Evolutionary conservation across 2,888 invertebrate species (phyloP).

Genomic region (Monopis laevigella): DNA sequence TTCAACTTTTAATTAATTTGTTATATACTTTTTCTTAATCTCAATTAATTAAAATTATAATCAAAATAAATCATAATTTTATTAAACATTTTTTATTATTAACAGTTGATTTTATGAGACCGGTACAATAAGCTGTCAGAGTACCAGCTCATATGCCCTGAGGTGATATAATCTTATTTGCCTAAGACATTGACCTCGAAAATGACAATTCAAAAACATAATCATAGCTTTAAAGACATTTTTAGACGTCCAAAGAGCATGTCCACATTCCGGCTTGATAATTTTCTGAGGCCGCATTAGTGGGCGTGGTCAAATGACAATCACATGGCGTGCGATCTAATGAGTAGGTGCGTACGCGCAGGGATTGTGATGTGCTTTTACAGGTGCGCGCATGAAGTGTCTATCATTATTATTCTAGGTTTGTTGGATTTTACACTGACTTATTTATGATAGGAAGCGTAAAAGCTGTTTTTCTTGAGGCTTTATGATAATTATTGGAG

Average conservation of each 20-base stretch:
- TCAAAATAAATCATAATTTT: too few relatives aligned
- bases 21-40: too few relatives aligned
- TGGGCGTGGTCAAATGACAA: slow-evolving; percentile 60
- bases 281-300: not conserved
- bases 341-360: slow-evolving; percentile 60
- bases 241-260: slow-evolving; percentile 1
- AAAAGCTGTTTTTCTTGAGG: too few relatives aligned
- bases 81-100: too few relatives aligned
- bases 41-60: too few relatives aligned
- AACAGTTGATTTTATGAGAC: too few relatives aligned
- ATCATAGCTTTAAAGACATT: slow-evolving; percentile 5
- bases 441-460: slow-evolving; percentile 1
- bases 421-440: too few relatives aligned
- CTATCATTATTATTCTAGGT: not conserved
- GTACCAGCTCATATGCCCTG: too few relatives aligned
- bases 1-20: too few relatives aligned
- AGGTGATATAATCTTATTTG: slow-evolving; percentile 1
- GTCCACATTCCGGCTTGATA: slow-evolving; percentile 6
- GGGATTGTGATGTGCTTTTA: slow-evolving; percentile 20
- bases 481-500: too few relatives aligned
- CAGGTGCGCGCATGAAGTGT: slow-evolving; percentile 1
- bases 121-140: too few relatives aligned
- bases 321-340: slow-evolving; percentile 54
- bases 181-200: slow-evolving; percentile 5
- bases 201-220: slow-evolving; percentile 5